Evolutionary conservation across 2,888 invertebrate genomes (phyloP), one percentile per base, ranked within the genome.

Genomic region (Athripsodes cinereus): DNA sequence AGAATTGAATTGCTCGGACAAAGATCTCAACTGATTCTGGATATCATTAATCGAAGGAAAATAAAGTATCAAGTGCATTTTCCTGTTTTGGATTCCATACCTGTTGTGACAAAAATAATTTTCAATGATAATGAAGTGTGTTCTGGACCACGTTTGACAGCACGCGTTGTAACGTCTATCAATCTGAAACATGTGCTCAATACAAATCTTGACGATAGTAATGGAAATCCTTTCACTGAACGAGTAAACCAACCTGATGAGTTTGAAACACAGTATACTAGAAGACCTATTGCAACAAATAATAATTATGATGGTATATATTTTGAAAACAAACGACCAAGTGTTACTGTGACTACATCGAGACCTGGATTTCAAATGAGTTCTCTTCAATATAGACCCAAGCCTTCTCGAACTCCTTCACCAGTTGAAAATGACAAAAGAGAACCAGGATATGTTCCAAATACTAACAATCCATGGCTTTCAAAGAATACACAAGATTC

Each of bases 81-180:
- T 62, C 74, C 74, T 10, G 65, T 69, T 22, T 69, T 70, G 1
- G 55, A 58, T 53, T 50, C 59, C 26, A 21, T 63, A 22, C 74
- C 74, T 2, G 69, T 65, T 68, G 66, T 74, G 2, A 72, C 71
- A 1, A 68, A 67, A 65, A 72, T 74, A 51, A 54, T 65, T 1
- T 65, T 73, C 10, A 74, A 74, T 60, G 70, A 69, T 2, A 65
- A 68, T 22, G 58, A 66, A 26, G 65, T 73, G 18, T 74, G 74
- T 63, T 62, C 64, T 11, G 73, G 72, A 52, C 68, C 70, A 31
- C 66, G 68, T 51, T 70, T 66, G 2, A 59, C 48, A 1, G 70
- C 68, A 35, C 62, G 61, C 13, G 46, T 69, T 2, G 66, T 72
- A 2, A 74, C 72, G 2, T 66, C 68, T 1, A 72, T 74, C 16